A percentile compares a stretch with the other conserved stretches of the same genome.
These are phyloP conservation scores for Mormyrus proboscirostris DNA, from an alignment of 2,797 vertebrate genomes.

Conservation along the genomic window DNA sequence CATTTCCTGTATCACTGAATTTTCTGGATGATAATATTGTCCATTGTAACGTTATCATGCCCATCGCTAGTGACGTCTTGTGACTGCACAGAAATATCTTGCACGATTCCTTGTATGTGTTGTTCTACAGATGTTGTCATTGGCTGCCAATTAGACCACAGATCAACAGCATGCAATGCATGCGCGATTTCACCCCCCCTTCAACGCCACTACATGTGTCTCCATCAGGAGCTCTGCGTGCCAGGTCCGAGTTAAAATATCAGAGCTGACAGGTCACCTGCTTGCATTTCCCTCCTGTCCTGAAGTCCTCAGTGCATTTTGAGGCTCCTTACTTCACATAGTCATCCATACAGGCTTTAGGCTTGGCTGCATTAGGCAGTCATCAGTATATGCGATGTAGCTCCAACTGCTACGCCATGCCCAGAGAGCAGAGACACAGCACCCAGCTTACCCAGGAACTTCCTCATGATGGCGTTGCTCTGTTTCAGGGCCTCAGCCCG, in stretches of 20 bases:
- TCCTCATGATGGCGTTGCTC: slow-evolving; percentile 97
- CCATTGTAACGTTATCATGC: not conserved
- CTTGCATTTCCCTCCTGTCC: not conserved
- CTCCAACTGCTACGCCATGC: not conserved
- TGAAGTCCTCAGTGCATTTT: not conserved
- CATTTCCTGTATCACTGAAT: not conserved
- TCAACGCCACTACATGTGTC: not conserved
- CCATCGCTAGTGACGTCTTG: not conserved
- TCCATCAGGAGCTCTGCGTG: not conserved
- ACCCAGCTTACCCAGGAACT: slow-evolving; percentile 74
- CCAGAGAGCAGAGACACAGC: not conserved
- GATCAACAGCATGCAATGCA: not conserved
- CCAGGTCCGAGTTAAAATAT: not conserved
- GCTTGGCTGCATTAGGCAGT: not conserved
- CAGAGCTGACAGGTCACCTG: not conserved
- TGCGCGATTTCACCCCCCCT: not conserved
- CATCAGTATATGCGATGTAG: not conserved
- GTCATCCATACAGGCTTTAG: not conserved
- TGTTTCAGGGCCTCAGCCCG: slow-evolving; percentile 90
- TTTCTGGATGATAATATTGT: not conserved
- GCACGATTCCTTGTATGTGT: not conserved
- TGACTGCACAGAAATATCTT: not conserved
- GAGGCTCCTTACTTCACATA: not conserved
- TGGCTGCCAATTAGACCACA: not conserved
- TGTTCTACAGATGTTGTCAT: not conserved